These are phyloP conservation scores for Drosophila virilis DNA, from an alignment of 1,140 invertebrate species.

Conservation along the genomic window DNA sequence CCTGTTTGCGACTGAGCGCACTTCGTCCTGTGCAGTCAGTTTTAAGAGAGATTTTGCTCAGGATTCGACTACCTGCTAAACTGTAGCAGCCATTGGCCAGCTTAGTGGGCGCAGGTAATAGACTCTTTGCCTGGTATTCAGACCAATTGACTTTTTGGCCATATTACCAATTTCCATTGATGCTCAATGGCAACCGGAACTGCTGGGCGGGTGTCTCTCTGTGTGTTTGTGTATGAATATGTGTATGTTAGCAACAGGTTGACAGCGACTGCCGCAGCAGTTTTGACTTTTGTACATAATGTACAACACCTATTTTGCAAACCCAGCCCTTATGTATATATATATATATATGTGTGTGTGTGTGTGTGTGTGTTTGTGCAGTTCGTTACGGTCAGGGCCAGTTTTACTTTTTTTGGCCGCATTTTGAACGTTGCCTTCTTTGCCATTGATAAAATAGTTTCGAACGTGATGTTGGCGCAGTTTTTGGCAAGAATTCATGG, in stretches of 20 bases:
- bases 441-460: conserved; percentile 78
- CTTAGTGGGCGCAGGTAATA: conserved; percentile 6
- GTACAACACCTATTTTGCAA: conserved; percentile 24
- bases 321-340: conserved; percentile 27
- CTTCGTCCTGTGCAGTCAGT: conserved; percentile 38
- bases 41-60: conserved; percentile 47
- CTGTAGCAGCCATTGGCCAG: conserved; percentile 55
- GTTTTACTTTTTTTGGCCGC: conserved; percentile 5
- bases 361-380: neutral
- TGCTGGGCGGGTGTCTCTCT: neutral
- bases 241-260: conserved; percentile 65
- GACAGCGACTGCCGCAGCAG: conserved; percentile 66
- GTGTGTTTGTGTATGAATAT: neutral
- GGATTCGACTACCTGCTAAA: conserved; percentile 33
- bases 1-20: conserved; percentile 74
- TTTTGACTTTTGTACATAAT: conserved; percentile 65
- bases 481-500: conserved; percentile 63
- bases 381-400: conserved; percentile 13
- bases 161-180: conserved; percentile 57
- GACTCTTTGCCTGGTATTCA: conserved; percentile 40
- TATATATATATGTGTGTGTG: neutral
- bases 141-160: conserved; percentile 79
- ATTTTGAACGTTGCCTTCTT: conserved; percentile 48
- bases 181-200: conserved; percentile 60
- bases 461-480: conserved; percentile 82